These are phyloP conservation scores for Mormyrus iriodes DNA, from an alignment of 2,113 vertebrate species.

Conservation along the genomic window DNA sequence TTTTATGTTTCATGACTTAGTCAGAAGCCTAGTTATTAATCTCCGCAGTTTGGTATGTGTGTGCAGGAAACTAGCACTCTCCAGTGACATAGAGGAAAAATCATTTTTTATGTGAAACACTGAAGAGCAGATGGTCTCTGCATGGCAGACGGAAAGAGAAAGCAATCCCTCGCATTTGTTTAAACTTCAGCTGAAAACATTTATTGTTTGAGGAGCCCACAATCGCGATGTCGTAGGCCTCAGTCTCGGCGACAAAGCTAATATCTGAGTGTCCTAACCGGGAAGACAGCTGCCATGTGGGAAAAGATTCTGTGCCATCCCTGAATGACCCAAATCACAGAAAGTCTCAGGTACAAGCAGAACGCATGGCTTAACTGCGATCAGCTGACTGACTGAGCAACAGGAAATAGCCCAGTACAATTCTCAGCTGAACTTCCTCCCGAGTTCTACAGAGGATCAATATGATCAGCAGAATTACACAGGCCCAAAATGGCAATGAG, in stretches of 20 bases:
- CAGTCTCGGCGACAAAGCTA: neutral
- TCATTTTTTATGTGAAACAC: neutral
- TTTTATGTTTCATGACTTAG: neutral
- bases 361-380: neutral
- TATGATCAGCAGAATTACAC: neutral
- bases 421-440: neutral
- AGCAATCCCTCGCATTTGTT: slow-evolving; percentile 4
- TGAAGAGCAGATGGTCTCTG: slow-evolving; percentile 20
- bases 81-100: neutral
- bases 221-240: neutral
- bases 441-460: neutral
- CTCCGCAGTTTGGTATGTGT: neutral
- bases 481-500: neutral
- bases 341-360: neutral
- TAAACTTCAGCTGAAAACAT: slow-evolving; percentile 4
- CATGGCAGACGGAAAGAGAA: neutral
- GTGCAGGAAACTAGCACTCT: neutral
- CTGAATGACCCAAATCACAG: neutral
- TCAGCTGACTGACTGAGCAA: neutral
- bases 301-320: neutral
- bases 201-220: neutral
- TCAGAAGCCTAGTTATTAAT: neutral
- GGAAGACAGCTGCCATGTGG: neutral
- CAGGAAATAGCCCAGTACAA: neutral
- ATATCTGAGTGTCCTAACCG: neutral